Evolutionary conservation across 2,888 invertebrate genomes (phyloP), one percentile per base, ranked within the genome.

Genomic region (Caenorhabditis macrosperma): DNA sequence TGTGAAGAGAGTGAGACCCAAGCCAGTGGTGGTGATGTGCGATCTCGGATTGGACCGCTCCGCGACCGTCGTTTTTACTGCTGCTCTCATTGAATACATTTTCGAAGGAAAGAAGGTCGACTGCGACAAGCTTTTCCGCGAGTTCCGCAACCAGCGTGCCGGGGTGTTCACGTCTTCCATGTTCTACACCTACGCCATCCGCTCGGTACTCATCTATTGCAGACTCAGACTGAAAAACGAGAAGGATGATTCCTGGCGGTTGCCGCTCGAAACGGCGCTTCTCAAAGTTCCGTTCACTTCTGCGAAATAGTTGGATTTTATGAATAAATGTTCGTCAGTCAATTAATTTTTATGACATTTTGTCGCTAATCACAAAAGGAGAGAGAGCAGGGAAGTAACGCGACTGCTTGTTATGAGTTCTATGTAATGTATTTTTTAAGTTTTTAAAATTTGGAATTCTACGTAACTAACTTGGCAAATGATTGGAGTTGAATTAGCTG

Each of bases 41-140:
- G 72, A 72, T 26, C n/a, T 72, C 26, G 72, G 72, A 0, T 38
- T 72, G 15, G 72, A 72, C 9, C 72, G 72, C 28, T 72, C 72
- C 7, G 72, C 72, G n/a, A 54, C 54, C 48, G 57, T 64, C 26
- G 64, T 72, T 48, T 55, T 72, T 38, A 72, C 72, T 26, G 15
- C 63, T 2, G 57, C 64, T 9, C 17, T 72, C 48, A 64, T 72
- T 22, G 72, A 72, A 10, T 6, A 48, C 22, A 33, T 57, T 10
- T 10, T 64, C 15, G 72, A 46, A 4, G 72, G 72, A 26, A 72
- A 72, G 30, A 15, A 54, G 17, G 46, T 50, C 1, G 63, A 63
- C 22, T 55, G 55, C 22, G 72, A 72, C 6, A 48, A 24, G 0
- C n/a, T 72, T 0, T 72, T 72, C 63, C 30, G 33, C 4, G n/a